Conservation (phyloP, 2,113 vertebrate genomes). For the Lophura nycthemera region DNA sequence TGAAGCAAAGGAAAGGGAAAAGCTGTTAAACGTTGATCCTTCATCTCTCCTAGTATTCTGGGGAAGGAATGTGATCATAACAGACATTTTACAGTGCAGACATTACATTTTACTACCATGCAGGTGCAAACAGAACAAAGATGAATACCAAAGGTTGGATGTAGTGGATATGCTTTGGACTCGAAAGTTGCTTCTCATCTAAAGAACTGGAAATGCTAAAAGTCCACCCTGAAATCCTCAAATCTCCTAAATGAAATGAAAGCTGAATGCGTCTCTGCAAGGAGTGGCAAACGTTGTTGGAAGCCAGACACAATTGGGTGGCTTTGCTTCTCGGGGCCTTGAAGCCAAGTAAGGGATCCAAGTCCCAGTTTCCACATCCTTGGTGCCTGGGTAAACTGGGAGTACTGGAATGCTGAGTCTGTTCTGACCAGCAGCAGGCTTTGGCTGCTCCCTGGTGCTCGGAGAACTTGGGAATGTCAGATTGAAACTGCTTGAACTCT, state of each 20-base stretch:
- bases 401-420: neutral
- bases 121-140: neutral
- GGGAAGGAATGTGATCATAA: neutral
- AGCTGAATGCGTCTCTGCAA: neutral
- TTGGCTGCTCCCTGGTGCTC: neutral
- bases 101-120: neutral
- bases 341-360: neutral
- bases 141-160: neutral
- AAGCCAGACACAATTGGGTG: neutral
- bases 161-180: neutral
- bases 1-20: neutral
- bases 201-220: neutral
- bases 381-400: neutral
- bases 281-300: neutral
- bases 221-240: neutral
- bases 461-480: neutral
- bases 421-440: fast-evolving
- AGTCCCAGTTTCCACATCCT: neutral
- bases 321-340: neutral
- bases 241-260: neutral
- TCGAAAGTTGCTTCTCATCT: neutral
- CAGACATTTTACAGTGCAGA: neutral
- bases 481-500: neutral
- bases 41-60: neutral
- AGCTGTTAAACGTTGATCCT: neutral